Percentiles rank a stretch among this genome's conserved stretches.
Conservation (phyloP, 2,888 invertebrate species). For the Tanytarsus gracilentus region DNA sequence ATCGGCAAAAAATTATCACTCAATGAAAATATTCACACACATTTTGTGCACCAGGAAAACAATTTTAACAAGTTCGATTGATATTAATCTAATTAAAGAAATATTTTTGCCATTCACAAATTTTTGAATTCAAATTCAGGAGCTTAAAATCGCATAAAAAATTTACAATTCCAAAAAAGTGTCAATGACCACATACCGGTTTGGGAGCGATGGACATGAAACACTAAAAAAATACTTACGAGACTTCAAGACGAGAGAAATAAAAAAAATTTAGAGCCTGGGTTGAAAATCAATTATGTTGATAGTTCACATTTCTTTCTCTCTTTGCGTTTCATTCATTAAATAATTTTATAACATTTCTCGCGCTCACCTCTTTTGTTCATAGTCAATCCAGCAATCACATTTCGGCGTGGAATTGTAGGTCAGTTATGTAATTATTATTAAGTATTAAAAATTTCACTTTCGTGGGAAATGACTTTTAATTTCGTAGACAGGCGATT, state of each 20-base stretch:
- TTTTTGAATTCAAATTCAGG: no score
- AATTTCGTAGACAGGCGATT: background rate
- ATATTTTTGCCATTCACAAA: no score
- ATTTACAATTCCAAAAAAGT: no score
- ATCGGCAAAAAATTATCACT: no score
- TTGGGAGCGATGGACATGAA: background rate
- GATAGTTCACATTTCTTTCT: background rate
- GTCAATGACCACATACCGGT: no score
- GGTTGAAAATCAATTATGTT: slow-evolving; percentile 12
- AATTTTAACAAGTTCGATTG: no score
- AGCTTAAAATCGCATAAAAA: no score
- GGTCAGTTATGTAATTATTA: slow-evolving; percentile 11
- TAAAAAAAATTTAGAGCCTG: no score
- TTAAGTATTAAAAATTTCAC: slow-evolving; percentile 19
- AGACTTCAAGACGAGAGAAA: background rate
- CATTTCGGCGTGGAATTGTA: slow-evolving; percentile 7
- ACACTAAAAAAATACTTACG: background rate
- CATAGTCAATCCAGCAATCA: slow-evolving; percentile 6
- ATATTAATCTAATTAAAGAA: no score
- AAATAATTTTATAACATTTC: background rate
- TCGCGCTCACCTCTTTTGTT: background rate
- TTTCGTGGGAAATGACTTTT: slow-evolving; percentile 21
- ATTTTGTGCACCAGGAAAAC: no score
- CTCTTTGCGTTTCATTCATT: background rate
- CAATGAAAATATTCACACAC: no score